Evolutionary conservation across 2,113 vertebrate genomes (phyloP).

Genomic region (Periophthalmodon schlosseri): DNA sequence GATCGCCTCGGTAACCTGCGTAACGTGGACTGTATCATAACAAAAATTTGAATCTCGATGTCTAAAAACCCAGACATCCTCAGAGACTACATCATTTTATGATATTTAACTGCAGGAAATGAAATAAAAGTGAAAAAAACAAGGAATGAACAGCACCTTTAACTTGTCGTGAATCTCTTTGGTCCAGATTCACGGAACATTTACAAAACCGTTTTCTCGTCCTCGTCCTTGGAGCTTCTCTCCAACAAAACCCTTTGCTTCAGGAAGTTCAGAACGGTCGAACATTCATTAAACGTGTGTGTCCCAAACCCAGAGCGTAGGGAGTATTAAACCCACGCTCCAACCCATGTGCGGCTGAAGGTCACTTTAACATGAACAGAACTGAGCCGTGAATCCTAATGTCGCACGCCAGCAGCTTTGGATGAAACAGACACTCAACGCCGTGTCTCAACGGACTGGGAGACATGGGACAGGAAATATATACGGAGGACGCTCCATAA

Average conservation of each 20-base stretch:
- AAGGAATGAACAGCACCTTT: constrained; percentile 72
- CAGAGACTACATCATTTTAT: constrained; percentile 15
- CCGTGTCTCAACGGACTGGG: constrained; percentile 16
- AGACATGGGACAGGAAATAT: constrained; percentile 25
- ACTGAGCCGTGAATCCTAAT: constrained; percentile 26
- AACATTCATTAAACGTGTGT: constrained; percentile 58
- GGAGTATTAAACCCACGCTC: constrained; percentile 53
- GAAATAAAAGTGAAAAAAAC: constrained; percentile 36
- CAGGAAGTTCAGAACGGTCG: constrained; percentile 14
- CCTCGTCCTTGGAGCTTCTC: constrained; percentile 29
- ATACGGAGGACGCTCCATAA: constrained; percentile 15
- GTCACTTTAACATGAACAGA: constrained; percentile 23
- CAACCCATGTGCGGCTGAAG: constrained; percentile 38
- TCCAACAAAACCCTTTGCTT: constrained; percentile 9
- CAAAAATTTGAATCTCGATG: constrained; percentile 35
- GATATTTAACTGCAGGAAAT: constrained; percentile 41
- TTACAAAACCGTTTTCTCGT: constrained; percentile 44
- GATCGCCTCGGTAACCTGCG: constrained; percentile 29
- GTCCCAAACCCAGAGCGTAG: constrained; percentile 15
- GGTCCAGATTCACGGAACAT: constrained; percentile 41
- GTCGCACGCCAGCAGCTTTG: constrained; percentile 54
- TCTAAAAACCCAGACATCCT: constrained; percentile 38
- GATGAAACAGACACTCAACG: constrained; percentile 44
- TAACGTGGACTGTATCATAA: constrained; percentile 34
- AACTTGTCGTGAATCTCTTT: constrained; percentile 44